A percentile compares a stretch with the other conserved stretches of the same genome.
phyloP scores from a whole-genome alignment of 2,797 vertebrate species.

The Uromys caudimaculatus region DNA sequence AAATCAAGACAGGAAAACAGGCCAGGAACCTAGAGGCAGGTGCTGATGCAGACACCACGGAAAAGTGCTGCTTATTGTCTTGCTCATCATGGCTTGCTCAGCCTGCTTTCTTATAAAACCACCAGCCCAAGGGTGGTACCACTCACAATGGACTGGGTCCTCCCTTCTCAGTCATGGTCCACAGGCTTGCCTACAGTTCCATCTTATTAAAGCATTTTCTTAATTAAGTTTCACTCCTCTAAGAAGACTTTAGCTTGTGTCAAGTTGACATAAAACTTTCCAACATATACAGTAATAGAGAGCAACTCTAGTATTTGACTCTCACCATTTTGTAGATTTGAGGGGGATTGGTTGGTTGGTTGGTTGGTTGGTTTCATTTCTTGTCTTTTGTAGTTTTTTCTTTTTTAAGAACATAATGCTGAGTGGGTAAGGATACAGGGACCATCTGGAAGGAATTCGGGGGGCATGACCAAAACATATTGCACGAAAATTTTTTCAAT shows the following conservation, averaged over 20 bases:
- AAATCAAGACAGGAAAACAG: too few species aligned
- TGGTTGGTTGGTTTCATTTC: neutral
- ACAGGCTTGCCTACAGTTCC: too few species aligned
- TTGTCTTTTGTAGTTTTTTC: too few species aligned
- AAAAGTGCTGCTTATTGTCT: too few species aligned
- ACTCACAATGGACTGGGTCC: too few species aligned
- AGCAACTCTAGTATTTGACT: neutral
- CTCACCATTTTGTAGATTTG: neutral
- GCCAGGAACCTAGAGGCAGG: too few species aligned
- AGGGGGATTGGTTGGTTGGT: neutral
- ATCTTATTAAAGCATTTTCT: neutral
- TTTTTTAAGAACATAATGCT: neutral
- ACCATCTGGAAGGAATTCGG: neutral
- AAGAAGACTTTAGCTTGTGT: neutral
- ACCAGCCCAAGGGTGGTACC: too few species aligned
- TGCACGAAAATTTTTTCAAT: neutral
- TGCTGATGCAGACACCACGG: too few species aligned
- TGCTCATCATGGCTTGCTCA: neutral
- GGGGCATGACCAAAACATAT: too few species aligned
- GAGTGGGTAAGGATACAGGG: neutral
- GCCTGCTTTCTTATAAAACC: too few species aligned
- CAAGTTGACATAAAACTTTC: neutral
- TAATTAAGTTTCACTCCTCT: neutral
- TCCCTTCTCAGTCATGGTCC: too few species aligned
- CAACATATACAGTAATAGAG: neutral